Base-by-base conservation (phyloP, 2,797 vertebrate genomes). In the Sparus aurata region DNA sequence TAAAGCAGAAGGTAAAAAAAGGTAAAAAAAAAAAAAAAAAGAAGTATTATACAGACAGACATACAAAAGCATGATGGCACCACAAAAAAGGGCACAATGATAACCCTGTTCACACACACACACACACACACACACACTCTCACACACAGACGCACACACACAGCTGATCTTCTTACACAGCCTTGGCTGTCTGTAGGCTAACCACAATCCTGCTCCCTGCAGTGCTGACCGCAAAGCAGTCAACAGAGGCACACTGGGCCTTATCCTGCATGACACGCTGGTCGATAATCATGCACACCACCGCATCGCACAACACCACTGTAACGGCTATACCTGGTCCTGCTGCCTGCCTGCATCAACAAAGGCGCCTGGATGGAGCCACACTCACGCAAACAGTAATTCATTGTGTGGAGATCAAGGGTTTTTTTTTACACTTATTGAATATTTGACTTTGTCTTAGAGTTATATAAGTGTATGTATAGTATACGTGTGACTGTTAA, bases 171-270 rank as follows among this genome's bases (percentile, higher is more conserved):
- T 88, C 91, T 96, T 95, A 94, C 94, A 95, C 79, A 59, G 66
- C 77, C 81, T 88, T 87, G 90, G 87, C 92, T 93, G 93, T 94
- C 93, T 94, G 93, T 89, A 90, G 87, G 85, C 92, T 92, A 92
- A 94, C 92, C 94, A 91, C 95, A 96, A 93, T 78, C 91, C 90
- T 90, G 84, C 82, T 74, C 81, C 94, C 95, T 95, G 94, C 94
- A 95, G 92, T 90, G 92, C 92, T 95, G 93, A 95, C 96, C 96
- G 89, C 94, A 96, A 95, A 96, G 85, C 90, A 95, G 95, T 95
- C 96, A 96, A 95, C 92, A 94, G 94, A 95, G 95, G 91, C 94
- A 89, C 91, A 87, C 85, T 83, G 87, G 90, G 93, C 91, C 92
- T 91, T 85, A 93, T 93, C 93, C 93, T 93, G 93, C 89, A 93